Base-by-base conservation (phyloP, 2,888 invertebrate species). In the Epinotia demarniana region DNA sequence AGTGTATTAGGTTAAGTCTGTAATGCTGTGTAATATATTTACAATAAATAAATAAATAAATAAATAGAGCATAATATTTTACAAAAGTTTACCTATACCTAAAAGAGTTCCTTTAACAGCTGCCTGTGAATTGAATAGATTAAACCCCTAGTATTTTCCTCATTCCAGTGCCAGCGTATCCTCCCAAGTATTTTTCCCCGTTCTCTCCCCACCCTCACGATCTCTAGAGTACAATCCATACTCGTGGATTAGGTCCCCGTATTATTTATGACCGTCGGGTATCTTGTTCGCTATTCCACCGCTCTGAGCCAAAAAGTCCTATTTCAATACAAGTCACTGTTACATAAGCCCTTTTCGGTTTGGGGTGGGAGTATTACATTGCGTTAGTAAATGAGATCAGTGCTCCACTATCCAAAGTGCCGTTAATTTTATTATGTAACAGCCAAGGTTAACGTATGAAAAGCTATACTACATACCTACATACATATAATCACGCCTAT, bases 181-280 rank as follows among this genome's bases (percentile, higher is more conserved):
- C 60, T 55, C 6, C 60, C 39, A 18, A 18, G 33, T 62, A 18
- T 62, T 39, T 39, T 27, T 58, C 27, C 55, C 55, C n/a, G 53
- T 57, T 39, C 23, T n/a, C 11, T 33, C 27, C 13, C 39, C 27
- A 13, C 9, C 62, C 53, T 18, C 39, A 8, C 43, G 63, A 57
- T 72, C 71, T 72, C 71, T 39, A 39, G 71, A 72, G 71, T 62
- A 72, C 71, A 72, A 72, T 72, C 71, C 55, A 63, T 72, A 72
- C 71, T 63, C 62, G 55, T 23, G 71, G 71, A 72, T 72, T 72
- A 72, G 71, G 71, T 33, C 19, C 55, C 53, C 53, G 53, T 53
- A 53, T 72, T 72, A 72, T 72, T 72, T 72, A 72, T 39, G 71
- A 53, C 19, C 63, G 39, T 39, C 12, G 33, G 63, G 55, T 72